Evolutionary conservation across 2,113 vertebrate genomes (phyloP), one percentile per base, ranked within the genome.

Genomic region (Epinephelus cyanopodus): DNA sequence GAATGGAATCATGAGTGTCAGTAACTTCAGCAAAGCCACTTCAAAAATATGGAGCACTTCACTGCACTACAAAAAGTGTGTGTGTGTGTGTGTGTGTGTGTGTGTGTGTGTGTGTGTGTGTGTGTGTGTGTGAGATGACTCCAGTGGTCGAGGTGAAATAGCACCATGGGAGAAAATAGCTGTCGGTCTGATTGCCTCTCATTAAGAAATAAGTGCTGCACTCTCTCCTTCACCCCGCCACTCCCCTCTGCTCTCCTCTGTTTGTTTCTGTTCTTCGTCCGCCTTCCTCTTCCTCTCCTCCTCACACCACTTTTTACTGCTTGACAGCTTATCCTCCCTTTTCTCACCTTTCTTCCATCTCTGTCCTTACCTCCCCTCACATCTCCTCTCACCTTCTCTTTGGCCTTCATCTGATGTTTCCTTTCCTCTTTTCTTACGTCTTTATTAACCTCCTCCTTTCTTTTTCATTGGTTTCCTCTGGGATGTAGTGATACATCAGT

Each of bases 131-230:
- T 54, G 9, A 39, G 63, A 77, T 70, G 57, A 80, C 14, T 79
- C 21, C 68, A 61, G 42, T 48, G 74, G 79, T 77, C 19, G 60
- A 58, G 74, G 77, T 71, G 64, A 85, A 80, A 78, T 54, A 11
- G 58, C 60, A 3, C 63, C 77, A 64, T 60, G 67, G 64, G 74
- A 72, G 83, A 73, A 88, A 85, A 87, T 83, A 66, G 77, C 77
- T 68, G 82, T 63, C 19, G 12, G 27, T 88, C 67, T 91, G 86
- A 87, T 85, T 89, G 86, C 64, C 74, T 77, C 79, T 90, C 84
- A 85, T 91, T 83, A 82, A 77, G 76, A 84, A 90, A 82, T 88
- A 87, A 90, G 79, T 89, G 86, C 75, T 64, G 76, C 85, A 42
- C 72, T 79, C 60, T 78, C 77, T 81, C 53, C 27, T 77, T 74